Evolutionary conservation across 2,797 vertebrate species (phyloP), one percentile per base, ranked within the genome.

Genomic region (Phoxinus dragarum): DNA sequence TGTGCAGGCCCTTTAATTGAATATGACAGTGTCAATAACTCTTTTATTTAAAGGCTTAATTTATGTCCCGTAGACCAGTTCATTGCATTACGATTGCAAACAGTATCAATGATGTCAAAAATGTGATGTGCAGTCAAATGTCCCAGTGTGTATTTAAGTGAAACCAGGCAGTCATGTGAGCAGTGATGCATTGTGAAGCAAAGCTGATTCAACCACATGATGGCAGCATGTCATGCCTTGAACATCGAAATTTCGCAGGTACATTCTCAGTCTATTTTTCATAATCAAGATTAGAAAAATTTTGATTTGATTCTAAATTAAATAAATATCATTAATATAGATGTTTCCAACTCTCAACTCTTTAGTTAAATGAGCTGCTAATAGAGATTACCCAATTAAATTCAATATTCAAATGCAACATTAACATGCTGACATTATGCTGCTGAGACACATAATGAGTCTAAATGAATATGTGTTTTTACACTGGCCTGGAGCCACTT

Each of bases 401-500:
- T 42, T 42, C 7, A 52, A n/a, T 23, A 16, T n/a, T 68, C 31
- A n/a, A 49, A 49, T 5, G 16, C 10, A 27, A 31, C 44, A 36
- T 34, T 42, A 27, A 84, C 23, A 31, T 49, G 4, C 49, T 49
- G 5, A 27, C 61, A 31, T 38, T n/a, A 54, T 56, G 5, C 74
- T 56, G 49, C 19, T 54, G 17, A 66, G 12, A 16, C 44, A 66
- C 4, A 19, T 47, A 21, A 8, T 75, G 56, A 21, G 66, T 66
- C 56, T 74, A 73, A 82, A 82, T 61, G 1, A 47, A 66, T 47
- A 4, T 21, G 81, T 83, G 42, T 76, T 84, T 76, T 84, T 40
- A 84, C 8, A 19, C 64, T 68, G 73, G 61, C 61, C 36, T 27
- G 61, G 38, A 40, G 12, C 67, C 27, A n/a, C 9, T 19, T 71